These are phyloP conservation scores for Xyrichtys novacula DNA, from an alignment of 2,797 vertebrate species.

Conservation along the genomic window DNA sequence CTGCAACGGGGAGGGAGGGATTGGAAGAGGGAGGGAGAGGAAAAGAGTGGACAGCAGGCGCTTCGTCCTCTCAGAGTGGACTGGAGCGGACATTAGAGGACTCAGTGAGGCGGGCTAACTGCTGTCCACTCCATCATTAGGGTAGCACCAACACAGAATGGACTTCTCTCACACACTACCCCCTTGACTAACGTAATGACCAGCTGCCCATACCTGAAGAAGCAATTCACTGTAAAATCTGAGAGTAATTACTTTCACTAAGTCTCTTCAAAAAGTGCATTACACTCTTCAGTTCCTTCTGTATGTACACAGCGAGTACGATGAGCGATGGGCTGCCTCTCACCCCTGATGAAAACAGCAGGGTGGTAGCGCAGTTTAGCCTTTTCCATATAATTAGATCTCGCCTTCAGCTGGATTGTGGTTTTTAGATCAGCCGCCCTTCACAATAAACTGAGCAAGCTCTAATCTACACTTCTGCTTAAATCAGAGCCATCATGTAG, in stretches of 20 bases:
- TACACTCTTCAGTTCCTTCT: constrained; percentile 20
- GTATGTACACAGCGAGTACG: constrained; percentile 27
- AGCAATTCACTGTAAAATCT: constrained; percentile 55
- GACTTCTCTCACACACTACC: constrained; percentile 51
- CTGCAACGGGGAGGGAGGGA: constrained; percentile 79
- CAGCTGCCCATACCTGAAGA: constrained; percentile 63
- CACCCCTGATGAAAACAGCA: constrained; percentile 63
- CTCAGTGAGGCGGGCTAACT: constrained; percentile 81
- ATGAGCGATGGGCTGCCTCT: constrained; percentile 48
- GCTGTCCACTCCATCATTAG: constrained; percentile 85
- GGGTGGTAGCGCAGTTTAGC: constrained; percentile 56
- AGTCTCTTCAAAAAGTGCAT: constrained; percentile 27
- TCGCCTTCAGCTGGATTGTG: constrained; percentile 66
- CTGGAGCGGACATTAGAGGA: constrained; percentile 81
- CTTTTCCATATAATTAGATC: constrained; percentile 72
- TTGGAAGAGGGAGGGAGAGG: constrained; percentile 57
- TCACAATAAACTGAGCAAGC: constrained; percentile 66
- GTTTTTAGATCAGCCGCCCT: constrained; percentile 57
- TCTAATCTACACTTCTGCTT: constrained; percentile 79
- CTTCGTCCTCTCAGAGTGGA: constrained; percentile 78
- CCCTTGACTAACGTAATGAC: constrained; percentile 44
- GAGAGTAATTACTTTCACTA: constrained; percentile 45
- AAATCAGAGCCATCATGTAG: constrained; percentile 71
- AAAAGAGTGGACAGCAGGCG: constrained; percentile 85
- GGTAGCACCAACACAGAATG: constrained; percentile 60